Evolutionary conservation across 2,888 invertebrate species (phyloP).

Genomic region (Macroteleia sp.): DNA sequence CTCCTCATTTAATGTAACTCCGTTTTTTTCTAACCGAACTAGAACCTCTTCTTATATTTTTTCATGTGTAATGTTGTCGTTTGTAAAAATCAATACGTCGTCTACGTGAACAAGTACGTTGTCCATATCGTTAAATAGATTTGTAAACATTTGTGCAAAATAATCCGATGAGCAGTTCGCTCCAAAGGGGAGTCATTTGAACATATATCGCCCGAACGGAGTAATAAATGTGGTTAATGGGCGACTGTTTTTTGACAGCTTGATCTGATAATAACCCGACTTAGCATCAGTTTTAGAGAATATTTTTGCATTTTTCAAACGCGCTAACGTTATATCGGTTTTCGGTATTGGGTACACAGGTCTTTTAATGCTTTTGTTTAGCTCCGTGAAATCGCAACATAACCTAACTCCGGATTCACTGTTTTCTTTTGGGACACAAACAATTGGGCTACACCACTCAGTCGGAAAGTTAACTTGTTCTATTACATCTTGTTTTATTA

Average conservation of each 20-base stretch:
- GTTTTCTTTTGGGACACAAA: constrained; percentile 70
- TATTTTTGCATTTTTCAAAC: constrained; percentile 58
- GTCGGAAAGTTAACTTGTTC: constrained; percentile 71
- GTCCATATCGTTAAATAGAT: too few species aligned
- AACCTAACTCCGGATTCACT: constrained; percentile 59
- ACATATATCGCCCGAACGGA: too few species aligned
- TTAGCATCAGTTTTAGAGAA: constrained; percentile 67
- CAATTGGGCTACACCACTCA: constrained; percentile 77
- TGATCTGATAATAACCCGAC: constrained; percentile 52
- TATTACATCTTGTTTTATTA: constrained; percentile 71
- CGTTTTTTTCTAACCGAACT: too few species aligned
- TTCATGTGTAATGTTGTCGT: too few species aligned
- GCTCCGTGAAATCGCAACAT: constrained; percentile 70
- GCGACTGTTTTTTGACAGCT: constrained; percentile 41
- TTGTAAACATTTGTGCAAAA: too few species aligned
- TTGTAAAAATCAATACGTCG: too few species aligned
- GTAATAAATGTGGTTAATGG: constrained; percentile 59
- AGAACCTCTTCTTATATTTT: too few species aligned
- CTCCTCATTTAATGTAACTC: too few species aligned
- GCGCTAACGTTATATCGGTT: constrained; percentile 64
- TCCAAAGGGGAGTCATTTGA: too few species aligned
- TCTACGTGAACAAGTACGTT: too few species aligned
- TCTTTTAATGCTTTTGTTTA: constrained; percentile 66
- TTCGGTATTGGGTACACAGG: constrained; percentile 67
- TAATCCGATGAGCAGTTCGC: too few species aligned